phyloP scores from a whole-genome alignment of 2,113 vertebrate genomes.

The Ptyas mucosa region DNA sequence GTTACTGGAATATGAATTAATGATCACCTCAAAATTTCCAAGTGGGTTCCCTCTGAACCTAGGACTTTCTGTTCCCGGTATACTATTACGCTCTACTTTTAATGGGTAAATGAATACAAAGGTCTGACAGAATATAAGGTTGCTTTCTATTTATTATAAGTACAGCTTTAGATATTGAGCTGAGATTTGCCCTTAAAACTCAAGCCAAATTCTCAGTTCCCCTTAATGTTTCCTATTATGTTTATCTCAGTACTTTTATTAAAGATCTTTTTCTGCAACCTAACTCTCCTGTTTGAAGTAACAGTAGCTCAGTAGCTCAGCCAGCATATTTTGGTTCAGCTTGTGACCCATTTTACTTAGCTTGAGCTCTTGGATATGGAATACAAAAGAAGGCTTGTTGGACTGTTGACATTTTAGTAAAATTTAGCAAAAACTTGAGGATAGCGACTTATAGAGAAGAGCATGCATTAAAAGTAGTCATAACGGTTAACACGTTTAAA shows the following conservation, averaged over 20 bases:
- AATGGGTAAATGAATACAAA: background rate
- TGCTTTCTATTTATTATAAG: background rate
- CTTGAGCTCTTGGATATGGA: background rate
- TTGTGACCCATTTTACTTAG: background rate
- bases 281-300: background rate
- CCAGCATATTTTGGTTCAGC: constrained; percentile 1
- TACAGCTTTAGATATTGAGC: background rate
- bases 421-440: background rate
- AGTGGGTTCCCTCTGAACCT: background rate
- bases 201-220: background rate
- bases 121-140: background rate
- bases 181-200: background rate
- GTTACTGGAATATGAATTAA: background rate
- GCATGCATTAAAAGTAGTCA: constrained; percentile 4
- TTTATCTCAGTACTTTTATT: background rate
- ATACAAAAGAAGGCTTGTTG: background rate
- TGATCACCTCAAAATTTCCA: background rate
- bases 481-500: background rate
- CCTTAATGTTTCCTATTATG: background rate
- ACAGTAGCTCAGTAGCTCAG: background rate
- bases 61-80: background rate
- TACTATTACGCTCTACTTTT: background rate
- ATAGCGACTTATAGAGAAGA: background rate
- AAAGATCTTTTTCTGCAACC: background rate
- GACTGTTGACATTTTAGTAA: background rate